These are phyloP conservation scores for Graptemys geographica DNA, from an alignment of 2,797 vertebrate genomes.

Conservation along the genomic window DNA sequence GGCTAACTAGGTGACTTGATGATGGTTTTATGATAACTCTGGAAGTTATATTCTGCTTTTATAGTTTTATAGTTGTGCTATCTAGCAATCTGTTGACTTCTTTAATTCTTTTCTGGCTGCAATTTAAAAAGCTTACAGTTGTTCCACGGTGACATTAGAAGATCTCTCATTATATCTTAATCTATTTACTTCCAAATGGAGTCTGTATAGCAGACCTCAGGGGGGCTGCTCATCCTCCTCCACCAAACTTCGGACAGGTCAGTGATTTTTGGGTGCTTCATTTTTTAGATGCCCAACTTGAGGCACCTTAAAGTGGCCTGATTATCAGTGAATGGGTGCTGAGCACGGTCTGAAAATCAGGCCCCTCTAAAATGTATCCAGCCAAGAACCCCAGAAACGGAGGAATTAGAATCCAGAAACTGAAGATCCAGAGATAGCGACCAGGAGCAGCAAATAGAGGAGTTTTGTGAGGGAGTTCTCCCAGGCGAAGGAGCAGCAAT, in stretches of 20 bases:
- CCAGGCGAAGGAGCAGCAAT: neutral
- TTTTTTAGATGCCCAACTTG: neutral
- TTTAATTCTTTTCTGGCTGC: neutral
- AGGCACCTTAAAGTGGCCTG: neutral
- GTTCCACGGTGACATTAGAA: too few species aligned
- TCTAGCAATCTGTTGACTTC: neutral
- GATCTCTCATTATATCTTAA: neutral
- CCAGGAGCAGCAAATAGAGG: neutral
- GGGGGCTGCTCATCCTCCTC: neutral
- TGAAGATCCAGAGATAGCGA: neutral
- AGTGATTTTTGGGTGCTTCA: neutral
- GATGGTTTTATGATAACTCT: neutral
- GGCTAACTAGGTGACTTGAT: fast-evolving
- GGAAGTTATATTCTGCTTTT: neutral
- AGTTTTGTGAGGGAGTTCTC: neutral
- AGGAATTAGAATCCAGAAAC: neutral
- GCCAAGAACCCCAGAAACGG: neutral
- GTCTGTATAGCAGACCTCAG: neutral
- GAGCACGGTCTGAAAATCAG: neutral
- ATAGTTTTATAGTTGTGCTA: neutral
- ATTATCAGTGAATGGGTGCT: neutral
- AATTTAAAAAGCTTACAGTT: too few species aligned
- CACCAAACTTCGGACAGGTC: fast-evolving
- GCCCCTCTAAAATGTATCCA: neutral
- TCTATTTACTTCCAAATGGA: neutral